phyloP scores from a whole-genome alignment of 37 sponge, comb jelly and placozoan species.

The Oopsacas minuta region DNA sequence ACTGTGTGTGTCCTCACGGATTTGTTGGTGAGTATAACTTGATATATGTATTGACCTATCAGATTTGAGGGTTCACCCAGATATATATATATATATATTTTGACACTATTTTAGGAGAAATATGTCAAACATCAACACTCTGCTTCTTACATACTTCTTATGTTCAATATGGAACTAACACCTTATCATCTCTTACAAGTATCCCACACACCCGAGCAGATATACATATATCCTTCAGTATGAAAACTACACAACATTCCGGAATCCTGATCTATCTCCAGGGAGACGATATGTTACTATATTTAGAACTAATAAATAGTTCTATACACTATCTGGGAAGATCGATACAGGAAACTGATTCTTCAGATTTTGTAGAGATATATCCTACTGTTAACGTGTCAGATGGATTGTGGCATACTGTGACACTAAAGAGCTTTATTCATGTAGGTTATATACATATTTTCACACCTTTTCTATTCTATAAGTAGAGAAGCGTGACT shows the following conservation, averaged over 20 bases:
- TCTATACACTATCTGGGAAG: neutral
- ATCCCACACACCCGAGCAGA: neutral
- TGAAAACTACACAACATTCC: neutral
- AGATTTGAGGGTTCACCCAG: too few relatives aligned
- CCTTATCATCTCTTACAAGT: neutral
- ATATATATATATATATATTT: neutral
- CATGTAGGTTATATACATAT: neutral
- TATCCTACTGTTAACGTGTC: neutral
- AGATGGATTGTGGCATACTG: neutral
- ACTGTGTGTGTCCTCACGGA: neutral
- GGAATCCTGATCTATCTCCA: neutral
- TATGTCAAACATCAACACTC: neutral
- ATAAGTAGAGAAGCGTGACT: too few relatives aligned
- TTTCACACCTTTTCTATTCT: neutral
- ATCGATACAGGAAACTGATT: neutral
- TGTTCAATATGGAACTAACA: slow-evolving; percentile 12
- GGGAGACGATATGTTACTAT: neutral
- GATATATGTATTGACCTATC: neutral
- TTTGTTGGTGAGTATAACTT: neutral
- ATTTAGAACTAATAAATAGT: neutral
- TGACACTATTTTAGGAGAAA: neutral
- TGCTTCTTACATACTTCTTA: neutral
- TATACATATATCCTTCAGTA: neutral
- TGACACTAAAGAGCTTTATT: neutral
- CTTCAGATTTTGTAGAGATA: neutral